A percentile compares a stretch with the other conserved stretches of the same genome.
phyloP scores from a whole-genome alignment of 2,888 invertebrate species.

The Idaea dimidiata region DNA sequence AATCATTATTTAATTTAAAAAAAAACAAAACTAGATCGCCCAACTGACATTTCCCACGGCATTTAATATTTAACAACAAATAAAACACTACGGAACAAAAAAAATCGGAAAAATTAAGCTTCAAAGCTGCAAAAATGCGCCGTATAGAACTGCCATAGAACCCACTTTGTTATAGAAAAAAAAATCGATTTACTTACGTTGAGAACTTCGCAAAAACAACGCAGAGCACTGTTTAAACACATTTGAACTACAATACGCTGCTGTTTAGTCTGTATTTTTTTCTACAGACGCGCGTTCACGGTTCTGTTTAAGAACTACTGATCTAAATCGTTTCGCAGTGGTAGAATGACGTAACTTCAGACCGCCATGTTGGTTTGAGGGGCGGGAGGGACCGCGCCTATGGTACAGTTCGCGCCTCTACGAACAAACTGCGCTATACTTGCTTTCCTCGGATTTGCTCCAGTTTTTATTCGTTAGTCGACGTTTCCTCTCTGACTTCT shows the following conservation, averaged over 20 bases:
- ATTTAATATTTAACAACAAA: constrained; percentile 9
- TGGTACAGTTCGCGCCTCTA: constrained; percentile 54
- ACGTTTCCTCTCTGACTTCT: not conserved
- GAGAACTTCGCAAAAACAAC: constrained; percentile 38
- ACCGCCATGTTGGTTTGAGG: constrained; percentile 67
- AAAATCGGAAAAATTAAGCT: not conserved
- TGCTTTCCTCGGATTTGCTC: not conserved
- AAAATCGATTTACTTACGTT: not conserved
- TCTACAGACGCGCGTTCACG: constrained; percentile 38
- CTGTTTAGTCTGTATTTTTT: constrained; percentile 8
- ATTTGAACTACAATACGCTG: constrained; percentile 14
- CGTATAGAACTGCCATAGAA: not conserved
- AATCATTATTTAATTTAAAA: not conserved
- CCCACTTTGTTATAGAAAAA: not conserved
- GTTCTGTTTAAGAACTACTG: constrained; percentile 64
- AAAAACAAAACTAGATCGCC: not conserved
- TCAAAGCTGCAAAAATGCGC: not conserved
- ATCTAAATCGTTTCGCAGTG: constrained; percentile 74
- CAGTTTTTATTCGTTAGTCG: not conserved
- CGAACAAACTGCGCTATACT: constrained; percentile 9
- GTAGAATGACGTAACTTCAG: constrained; percentile 70
- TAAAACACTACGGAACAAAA: not conserved
- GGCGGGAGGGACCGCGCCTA: constrained; percentile 38
- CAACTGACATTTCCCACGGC: not conserved
- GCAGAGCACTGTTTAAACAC: constrained; percentile 45